Evolutionary conservation across 2,797 vertebrate genomes (phyloP).

Genomic region (Myoxocephalus aenaeus): DNA sequence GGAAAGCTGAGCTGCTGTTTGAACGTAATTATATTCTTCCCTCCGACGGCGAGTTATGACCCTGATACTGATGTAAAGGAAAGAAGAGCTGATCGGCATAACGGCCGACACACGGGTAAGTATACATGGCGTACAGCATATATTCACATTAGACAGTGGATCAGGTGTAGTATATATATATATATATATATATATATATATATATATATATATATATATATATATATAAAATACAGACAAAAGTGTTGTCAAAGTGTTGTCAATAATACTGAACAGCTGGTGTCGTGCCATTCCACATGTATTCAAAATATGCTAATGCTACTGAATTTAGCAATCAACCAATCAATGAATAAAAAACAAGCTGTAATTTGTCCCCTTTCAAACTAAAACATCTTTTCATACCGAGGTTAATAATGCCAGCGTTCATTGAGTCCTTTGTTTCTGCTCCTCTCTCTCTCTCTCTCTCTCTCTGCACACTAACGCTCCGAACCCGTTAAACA

Average conservation of each 20-base stretch:
- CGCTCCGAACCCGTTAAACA: neutral
- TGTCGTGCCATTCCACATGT: neutral
- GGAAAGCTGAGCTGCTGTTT: slow-evolving; percentile 55
- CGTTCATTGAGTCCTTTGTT: neutral
- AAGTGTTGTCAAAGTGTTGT: neutral
- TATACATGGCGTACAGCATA: neutral
- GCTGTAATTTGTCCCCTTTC: neutral
- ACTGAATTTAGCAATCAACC: neutral
- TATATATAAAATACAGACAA: no score
- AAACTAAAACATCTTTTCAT: neutral
- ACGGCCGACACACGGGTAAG: neutral
- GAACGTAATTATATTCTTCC: slow-evolving; percentile 62
- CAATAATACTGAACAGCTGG: neutral
- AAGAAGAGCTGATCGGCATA: slow-evolving; percentile 50
- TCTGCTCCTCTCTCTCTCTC: neutral
- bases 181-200: no score
- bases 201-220: no score
- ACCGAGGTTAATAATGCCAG: neutral
- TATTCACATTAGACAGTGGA: neutral
- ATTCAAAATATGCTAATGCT: neutral
- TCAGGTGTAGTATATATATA: neutral
- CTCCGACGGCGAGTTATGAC: slow-evolving; percentile 53
- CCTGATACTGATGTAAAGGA: slow-evolving; percentile 32
- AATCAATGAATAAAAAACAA: neutral
- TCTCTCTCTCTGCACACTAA: no score